These are phyloP conservation scores for Microhierax caerulescens DNA, from an alignment of 2,797 vertebrate genomes.

Conservation along the genomic window DNA sequence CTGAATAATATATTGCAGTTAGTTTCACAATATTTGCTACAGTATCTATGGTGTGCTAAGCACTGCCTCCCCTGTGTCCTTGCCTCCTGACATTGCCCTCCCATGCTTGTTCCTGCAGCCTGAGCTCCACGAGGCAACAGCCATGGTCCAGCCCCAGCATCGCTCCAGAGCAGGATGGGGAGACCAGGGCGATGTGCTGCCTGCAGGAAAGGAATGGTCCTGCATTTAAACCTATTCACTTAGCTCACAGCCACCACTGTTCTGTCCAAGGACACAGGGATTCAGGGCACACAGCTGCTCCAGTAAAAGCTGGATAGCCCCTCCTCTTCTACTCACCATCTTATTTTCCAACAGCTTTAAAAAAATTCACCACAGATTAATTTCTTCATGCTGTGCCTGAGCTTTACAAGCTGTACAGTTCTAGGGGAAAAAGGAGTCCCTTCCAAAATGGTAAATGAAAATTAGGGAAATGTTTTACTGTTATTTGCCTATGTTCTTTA, in stretches of 20 bases:
- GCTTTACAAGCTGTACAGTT: background rate
- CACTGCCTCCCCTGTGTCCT: accelerated
- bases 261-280: background rate
- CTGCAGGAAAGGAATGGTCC: background rate
- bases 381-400: background rate
- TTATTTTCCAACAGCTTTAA: background rate
- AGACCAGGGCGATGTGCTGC: accelerated
- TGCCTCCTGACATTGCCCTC: background rate
- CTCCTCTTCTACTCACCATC: background rate
- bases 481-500: background rate
- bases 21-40: background rate
- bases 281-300: background rate
- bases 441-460: background rate
- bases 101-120: accelerated
- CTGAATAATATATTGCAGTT: background rate
- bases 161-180: accelerated
- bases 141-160: background rate
- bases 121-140: accelerated
- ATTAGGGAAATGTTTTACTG: background rate
- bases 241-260: background rate
- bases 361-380: background rate
- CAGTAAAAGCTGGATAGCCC: background rate
- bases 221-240: accelerated
- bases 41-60: background rate
- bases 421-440: background rate